Evolutionary conservation across 2,797 vertebrate genomes (phyloP).

Genomic region (Coluber constrictor): DNA sequence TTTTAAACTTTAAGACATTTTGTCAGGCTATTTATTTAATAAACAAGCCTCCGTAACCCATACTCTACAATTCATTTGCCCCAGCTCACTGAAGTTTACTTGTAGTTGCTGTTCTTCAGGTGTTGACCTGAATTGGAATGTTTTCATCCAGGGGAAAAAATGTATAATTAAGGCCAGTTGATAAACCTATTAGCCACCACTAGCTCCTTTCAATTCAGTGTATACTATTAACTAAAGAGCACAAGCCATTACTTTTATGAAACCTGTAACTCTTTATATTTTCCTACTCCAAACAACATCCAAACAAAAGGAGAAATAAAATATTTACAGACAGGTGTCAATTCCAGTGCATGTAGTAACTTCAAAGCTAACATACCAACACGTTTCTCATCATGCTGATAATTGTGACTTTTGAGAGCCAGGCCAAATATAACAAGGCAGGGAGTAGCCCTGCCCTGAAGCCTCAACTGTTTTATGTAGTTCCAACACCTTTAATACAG

Average conservation of each 20-base stretch:
- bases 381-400: conserved; percentile 20
- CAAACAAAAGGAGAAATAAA: not conserved
- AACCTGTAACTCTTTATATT: not conserved
- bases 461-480: conserved; percentile 62
- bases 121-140: not conserved
- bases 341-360: not conserved
- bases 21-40: not conserved
- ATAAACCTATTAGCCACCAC: not conserved
- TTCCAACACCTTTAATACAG: conserved; percentile 47
- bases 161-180: not conserved
- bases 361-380: conserved; percentile 11
- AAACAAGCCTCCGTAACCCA: not conserved
- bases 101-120: not conserved
- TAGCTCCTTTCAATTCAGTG: not conserved
- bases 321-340: not conserved
- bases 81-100: not conserved
- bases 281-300: not conserved
- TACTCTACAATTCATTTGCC: not conserved
- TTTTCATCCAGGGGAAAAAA: not conserved
- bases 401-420: not conserved
- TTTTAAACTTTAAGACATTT: not conserved
- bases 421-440: conserved; percentile 29
- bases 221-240: not conserved
- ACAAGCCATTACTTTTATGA: not conserved
- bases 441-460: conserved; percentile 23